Evolutionary conservation across 1,140 invertebrate genomes (phyloP).

Genomic region (Neotoxoptera formosana): DNA sequence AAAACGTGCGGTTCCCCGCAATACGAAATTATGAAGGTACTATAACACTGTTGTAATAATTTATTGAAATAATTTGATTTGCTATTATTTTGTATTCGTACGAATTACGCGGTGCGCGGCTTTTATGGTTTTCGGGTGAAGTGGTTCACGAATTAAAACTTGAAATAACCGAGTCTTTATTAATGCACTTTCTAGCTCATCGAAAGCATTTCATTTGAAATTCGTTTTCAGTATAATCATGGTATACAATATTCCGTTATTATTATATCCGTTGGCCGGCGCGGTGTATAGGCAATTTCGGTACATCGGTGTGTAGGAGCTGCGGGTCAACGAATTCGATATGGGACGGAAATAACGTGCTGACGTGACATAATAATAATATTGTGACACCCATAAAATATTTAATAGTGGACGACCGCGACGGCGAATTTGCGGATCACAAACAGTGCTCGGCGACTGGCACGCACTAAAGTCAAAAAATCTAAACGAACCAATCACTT

Average conservation of each 20-base stretch:
- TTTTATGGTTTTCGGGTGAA: neutral
- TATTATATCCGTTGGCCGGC: neutral
- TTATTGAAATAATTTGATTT: neutral
- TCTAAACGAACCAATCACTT: neutral
- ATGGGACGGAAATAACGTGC: neutral
- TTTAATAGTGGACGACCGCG: neutral
- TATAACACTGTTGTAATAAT: neutral
- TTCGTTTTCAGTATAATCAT: neutral
- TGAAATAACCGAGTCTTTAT: neutral
- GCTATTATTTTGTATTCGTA: neutral
- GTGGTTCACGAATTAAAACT: neutral
- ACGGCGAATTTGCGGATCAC: neutral
- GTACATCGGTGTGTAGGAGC: neutral
- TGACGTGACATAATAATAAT: too few relatives aligned
- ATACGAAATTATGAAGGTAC: conserved; percentile 54
- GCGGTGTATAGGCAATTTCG: neutral
- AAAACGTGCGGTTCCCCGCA: conserved; percentile 38
- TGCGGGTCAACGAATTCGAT: neutral
- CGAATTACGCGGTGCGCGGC: neutral
- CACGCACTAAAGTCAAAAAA: too few relatives aligned
- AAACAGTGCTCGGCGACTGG: neutral
- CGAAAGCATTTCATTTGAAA: neutral
- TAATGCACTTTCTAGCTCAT: neutral
- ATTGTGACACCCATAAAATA: neutral
- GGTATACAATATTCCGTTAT: too few relatives aligned